Conservation (phyloP, 2,888 invertebrate genomes). For the Hirtodrosophila histrioides region DNA sequence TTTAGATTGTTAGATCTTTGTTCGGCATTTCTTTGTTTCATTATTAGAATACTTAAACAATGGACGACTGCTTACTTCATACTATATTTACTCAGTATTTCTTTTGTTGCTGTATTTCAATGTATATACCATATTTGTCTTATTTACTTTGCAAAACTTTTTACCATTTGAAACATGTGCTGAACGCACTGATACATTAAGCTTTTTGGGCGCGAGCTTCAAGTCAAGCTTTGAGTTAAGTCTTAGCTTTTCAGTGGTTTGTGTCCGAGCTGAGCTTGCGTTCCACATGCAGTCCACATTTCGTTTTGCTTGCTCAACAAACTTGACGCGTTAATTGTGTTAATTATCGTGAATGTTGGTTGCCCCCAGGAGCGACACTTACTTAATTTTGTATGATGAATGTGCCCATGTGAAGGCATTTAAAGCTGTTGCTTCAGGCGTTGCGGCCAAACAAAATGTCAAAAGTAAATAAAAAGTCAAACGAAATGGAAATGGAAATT, state of each 20-base stretch:
- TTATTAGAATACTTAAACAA: slow-evolving; percentile 1
- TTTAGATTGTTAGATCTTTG: slow-evolving; percentile 9
- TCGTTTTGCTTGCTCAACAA: slow-evolving; percentile 8
- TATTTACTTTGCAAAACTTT: slow-evolving; percentile 19
- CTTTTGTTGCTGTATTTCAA: slow-evolving; percentile 28
- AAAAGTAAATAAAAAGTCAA: slow-evolving; percentile 33
- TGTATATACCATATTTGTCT: slow-evolving; percentile 3
- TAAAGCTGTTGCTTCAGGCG: slow-evolving; percentile 21
- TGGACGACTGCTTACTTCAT: slow-evolving; percentile 2
- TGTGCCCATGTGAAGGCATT: slow-evolving; percentile 34
- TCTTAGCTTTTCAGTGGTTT: slow-evolving; percentile 35
- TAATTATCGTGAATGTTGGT: slow-evolving; percentile 29
- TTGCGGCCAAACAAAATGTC: slow-evolving; percentile 28
- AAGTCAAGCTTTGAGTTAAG: slow-evolving; percentile 39
- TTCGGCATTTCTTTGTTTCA: neutral
- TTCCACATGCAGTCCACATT: slow-evolving; percentile 33
- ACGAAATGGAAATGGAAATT: slow-evolving; percentile 26
- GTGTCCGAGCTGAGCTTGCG: slow-evolving; percentile 32
- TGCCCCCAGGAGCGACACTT: slow-evolving; percentile 14
- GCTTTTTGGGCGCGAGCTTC: slow-evolving; percentile 36
- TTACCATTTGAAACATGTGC: slow-evolving; percentile 35
- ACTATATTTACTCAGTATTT: slow-evolving; percentile 16
- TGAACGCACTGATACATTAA: slow-evolving; percentile 7
- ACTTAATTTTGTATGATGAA: slow-evolving; percentile 29
- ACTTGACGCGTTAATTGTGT: slow-evolving; percentile 33